Conservation (phyloP, 2,888 invertebrate genomes). For the Phalera bucephala region DNA sequence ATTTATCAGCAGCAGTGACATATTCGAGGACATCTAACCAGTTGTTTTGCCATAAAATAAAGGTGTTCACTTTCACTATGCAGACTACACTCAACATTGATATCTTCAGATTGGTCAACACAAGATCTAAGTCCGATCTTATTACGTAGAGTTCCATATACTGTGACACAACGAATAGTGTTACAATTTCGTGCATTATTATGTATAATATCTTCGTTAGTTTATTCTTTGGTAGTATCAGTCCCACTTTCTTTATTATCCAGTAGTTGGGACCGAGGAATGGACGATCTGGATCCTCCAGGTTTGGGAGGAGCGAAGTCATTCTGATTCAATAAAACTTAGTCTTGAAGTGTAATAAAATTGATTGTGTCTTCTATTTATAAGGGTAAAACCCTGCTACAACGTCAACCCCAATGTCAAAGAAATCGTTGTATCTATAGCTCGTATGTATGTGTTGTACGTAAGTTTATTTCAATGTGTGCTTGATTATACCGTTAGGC, state of each 20-base stretch:
- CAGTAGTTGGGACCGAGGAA: conserved; percentile 64
- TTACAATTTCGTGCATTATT: conserved; percentile 47
- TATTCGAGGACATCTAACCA: conserved; percentile 62
- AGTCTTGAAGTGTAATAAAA: conserved; percentile 11
- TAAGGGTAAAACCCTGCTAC: conserved; percentile 20
- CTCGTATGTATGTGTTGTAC: neutral
- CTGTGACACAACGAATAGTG: conserved; percentile 59
- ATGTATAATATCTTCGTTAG: conserved; percentile 38
- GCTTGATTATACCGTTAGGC: conserved; percentile 7
- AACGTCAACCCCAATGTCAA: conserved; percentile 16
- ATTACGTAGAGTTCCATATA: conserved; percentile 62
- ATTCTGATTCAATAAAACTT: conserved; percentile 22
- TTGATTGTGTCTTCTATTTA: conserved; percentile 27
- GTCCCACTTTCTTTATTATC: conserved; percentile 49
- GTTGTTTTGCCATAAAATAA: conserved; percentile 53
- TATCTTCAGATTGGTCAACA: conserved; percentile 64
- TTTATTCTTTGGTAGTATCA: conserved; percentile 53
- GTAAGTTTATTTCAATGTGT: conserved; percentile 14
- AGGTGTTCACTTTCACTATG: conserved; percentile 55
- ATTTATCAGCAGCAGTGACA: conserved; percentile 56
- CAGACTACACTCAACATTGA: conserved; percentile 68
- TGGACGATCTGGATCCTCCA: conserved; percentile 53
- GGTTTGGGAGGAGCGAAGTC: conserved; percentile 34
- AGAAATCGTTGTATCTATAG: conserved; percentile 21
- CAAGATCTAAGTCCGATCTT: conserved; percentile 55